phyloP scores from a whole-genome alignment of 2,888 invertebrate species.

The Neoaliturus tenellus region DNA sequence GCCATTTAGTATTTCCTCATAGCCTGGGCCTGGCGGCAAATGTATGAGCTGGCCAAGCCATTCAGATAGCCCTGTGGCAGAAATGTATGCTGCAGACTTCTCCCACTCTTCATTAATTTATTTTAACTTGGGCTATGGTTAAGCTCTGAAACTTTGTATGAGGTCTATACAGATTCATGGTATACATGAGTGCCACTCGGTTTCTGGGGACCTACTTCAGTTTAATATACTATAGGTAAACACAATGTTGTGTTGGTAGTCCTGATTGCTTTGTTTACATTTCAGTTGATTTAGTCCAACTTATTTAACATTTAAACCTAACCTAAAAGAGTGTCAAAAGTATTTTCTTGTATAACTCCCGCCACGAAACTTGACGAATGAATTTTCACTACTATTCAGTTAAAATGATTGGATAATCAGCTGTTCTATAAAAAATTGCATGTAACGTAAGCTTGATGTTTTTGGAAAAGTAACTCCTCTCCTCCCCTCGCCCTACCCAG shows the following conservation, averaged over 20 bases:
- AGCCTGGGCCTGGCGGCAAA: too few species aligned
- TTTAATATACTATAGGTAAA: background rate
- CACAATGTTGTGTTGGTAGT: background rate
- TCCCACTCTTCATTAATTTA: conserved; percentile 42
- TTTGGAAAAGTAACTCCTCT: too few species aligned
- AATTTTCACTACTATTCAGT: too few species aligned
- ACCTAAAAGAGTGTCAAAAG: background rate
- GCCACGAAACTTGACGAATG: too few species aligned
- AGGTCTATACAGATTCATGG: conserved; percentile 41
- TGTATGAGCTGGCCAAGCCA: too few species aligned
- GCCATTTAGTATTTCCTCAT: too few species aligned
- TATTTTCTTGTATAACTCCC: background rate
- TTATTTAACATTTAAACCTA: background rate
- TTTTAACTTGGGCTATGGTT: conserved; percentile 26
- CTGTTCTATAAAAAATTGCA: too few species aligned
- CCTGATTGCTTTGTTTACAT: background rate
- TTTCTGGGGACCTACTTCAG: conserved; percentile 16
- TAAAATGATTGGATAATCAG: too few species aligned
- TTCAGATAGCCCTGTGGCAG: too few species aligned
- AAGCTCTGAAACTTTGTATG: conserved; percentile 45
- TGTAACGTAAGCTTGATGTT: too few species aligned
- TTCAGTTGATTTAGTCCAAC: background rate
- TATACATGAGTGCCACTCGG: conserved; percentile 22
- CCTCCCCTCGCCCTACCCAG: too few species aligned
- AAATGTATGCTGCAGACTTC: conserved; percentile 42